A percentile compares a stretch with the other conserved stretches of the same genome.
Conservation (phyloP, 2,113 vertebrate species). For the Mormyrus lacerda region DNA sequence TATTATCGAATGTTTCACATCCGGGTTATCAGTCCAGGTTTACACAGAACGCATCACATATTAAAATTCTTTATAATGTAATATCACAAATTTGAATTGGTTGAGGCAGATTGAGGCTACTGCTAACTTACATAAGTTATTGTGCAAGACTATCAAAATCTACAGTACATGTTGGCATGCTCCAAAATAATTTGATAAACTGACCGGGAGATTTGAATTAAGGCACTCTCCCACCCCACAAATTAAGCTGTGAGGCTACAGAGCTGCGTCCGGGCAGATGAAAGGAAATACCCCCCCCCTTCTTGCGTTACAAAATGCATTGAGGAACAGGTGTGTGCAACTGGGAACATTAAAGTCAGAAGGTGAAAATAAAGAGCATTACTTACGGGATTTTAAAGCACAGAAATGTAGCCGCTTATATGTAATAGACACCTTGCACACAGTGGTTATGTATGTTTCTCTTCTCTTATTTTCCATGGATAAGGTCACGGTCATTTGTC, state of each 20-base stretch:
- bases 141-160: not conserved
- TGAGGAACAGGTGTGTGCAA: not conserved
- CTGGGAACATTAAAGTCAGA: not conserved
- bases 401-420: not conserved
- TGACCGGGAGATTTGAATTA: constrained; percentile 46
- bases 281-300: not conserved
- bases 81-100: not conserved
- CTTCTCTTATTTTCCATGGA: not conserved
- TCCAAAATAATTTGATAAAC: constrained; percentile 33
- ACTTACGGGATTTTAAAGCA: not conserved
- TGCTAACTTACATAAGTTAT: not conserved
- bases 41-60: not conserved
- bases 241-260: not conserved
- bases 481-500: not conserved
- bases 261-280: not conserved
- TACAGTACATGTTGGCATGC: not conserved
- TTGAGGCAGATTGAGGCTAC: not conserved
- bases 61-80: not conserved
- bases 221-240: not conserved
- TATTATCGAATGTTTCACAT: not conserved
- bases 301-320: not conserved
- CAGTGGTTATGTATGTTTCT: not conserved
- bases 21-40: not conserved
- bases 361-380: not conserved
- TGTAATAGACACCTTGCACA: not conserved